These are phyloP conservation scores for Polietes domitor DNA, from an alignment of 2,888 invertebrate genomes.

Conservation along the genomic window DNA sequence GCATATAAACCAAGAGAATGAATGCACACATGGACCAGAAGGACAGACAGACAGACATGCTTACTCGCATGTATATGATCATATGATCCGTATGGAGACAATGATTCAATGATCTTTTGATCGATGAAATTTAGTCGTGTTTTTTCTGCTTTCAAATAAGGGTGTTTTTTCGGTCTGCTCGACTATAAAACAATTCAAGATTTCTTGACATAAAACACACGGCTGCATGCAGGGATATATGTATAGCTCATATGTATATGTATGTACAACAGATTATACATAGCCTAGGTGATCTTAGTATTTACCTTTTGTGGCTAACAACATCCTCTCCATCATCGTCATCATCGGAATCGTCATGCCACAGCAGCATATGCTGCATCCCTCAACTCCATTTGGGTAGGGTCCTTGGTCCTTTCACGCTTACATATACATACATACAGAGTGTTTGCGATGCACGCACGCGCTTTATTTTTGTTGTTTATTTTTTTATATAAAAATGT, in stretches of 20 bases:
- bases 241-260: neutral
- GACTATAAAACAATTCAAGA: constrained; percentile 3
- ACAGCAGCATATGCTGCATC: constrained; percentile 17
- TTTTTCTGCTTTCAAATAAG: constrained; percentile 42
- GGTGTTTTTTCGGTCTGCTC: constrained; percentile 34
- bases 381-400: neutral
- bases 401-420: neutral
- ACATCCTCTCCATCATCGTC: constrained; percentile 50
- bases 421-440: too few species aligned
- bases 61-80: neutral
- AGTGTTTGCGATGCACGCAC: constrained; percentile 32
- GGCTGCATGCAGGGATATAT: constrained; percentile 51
- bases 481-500: constrained; percentile 63
- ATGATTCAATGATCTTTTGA: constrained; percentile 45
- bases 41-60: neutral
- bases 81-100: neutral
- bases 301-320: constrained; percentile 64
- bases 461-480: constrained; percentile 51
- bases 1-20: constrained; percentile 42
- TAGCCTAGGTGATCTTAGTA: constrained; percentile 36
- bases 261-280: neutral
- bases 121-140: constrained; percentile 6
- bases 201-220: constrained; percentile 64
- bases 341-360: constrained; percentile 18
- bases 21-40: neutral